phyloP scores from a whole-genome alignment of 92 coral and sea anemone species.

The Paragorgia papillata region DNA sequence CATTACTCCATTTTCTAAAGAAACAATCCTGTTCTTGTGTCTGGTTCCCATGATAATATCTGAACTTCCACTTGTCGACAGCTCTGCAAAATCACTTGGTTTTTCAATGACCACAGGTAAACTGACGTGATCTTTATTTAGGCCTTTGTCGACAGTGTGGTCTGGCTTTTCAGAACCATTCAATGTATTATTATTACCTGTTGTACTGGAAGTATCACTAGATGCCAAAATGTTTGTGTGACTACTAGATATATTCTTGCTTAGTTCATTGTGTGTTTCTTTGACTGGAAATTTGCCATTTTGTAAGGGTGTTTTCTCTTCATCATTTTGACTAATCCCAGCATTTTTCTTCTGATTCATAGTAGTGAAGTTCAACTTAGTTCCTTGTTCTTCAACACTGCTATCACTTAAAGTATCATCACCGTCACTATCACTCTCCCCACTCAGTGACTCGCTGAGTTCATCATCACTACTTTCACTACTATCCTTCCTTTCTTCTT shows the following conservation, averaged over 20 bases:
- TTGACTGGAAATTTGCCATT: not conserved
- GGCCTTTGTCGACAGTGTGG: not conserved
- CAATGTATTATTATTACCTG: no score
- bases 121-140: no score
- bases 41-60: slow-evolving; percentile 17
- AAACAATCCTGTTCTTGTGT: not conserved
- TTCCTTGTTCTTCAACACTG: not conserved
- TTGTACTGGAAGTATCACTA: no score
- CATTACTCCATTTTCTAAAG: slow-evolving; percentile 2
- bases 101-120: not conserved
- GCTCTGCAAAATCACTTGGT: not conserved
- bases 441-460: slow-evolving; percentile 1
- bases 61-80: slow-evolving; percentile 27
- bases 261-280: not conserved
- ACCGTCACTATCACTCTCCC: slow-evolving; percentile 35
- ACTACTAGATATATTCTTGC: no score
- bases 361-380: not conserved
- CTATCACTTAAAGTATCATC: slow-evolving; percentile 5
- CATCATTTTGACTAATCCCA: not conserved
- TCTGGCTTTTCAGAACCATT: not conserved
- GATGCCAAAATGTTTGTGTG: no score
- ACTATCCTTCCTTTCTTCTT: not conserved
- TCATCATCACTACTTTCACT: slow-evolving; percentile 28
- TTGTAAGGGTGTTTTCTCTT: no score
- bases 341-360: not conserved